phyloP scores from a whole-genome alignment of 2,113 vertebrate genomes.

The Tapirus terrestris region DNA sequence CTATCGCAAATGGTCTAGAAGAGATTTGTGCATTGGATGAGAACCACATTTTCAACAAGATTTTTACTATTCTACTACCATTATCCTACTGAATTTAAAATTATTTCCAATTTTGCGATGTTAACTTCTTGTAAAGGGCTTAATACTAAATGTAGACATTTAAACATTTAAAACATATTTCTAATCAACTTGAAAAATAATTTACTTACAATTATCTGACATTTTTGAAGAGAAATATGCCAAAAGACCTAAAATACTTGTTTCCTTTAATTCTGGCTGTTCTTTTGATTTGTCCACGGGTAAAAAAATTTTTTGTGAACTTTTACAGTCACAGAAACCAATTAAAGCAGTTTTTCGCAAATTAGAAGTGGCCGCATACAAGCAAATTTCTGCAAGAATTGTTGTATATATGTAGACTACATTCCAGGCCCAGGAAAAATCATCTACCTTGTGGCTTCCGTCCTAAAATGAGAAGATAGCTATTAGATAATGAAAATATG shows the following conservation, averaged over 20 bases:
- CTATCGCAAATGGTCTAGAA: neutral
- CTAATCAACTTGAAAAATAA: neutral
- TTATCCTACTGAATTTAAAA: neutral
- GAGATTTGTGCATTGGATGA: neutral
- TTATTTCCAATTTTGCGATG: neutral
- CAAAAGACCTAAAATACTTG: conserved; percentile 77
- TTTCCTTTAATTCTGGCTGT: conserved; percentile 35
- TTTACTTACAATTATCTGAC: conserved; percentile 67
- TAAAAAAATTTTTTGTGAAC: neutral
- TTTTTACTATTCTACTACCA: neutral
- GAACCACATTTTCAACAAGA: neutral
- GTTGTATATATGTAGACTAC: conserved; percentile 41
- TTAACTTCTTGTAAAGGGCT: neutral
- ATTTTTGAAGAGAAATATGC: conserved; percentile 63
- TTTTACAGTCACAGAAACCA: conserved; percentile 66
- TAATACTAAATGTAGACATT: neutral
- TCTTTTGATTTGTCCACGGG: neutral
- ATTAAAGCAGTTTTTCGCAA: conserved; percentile 73
- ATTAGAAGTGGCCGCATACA: conserved; percentile 68
- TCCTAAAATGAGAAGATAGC: conserved; percentile 63
- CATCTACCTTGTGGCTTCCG: neutral
- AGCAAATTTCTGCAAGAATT: conserved; percentile 75
- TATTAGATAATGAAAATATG: neutral
- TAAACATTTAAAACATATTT: neutral
- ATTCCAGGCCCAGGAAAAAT: conserved; percentile 61